Evolutionary conservation across 2,888 invertebrate genomes (phyloP).

Genomic region (Ceriagrion tenellum): DNA sequence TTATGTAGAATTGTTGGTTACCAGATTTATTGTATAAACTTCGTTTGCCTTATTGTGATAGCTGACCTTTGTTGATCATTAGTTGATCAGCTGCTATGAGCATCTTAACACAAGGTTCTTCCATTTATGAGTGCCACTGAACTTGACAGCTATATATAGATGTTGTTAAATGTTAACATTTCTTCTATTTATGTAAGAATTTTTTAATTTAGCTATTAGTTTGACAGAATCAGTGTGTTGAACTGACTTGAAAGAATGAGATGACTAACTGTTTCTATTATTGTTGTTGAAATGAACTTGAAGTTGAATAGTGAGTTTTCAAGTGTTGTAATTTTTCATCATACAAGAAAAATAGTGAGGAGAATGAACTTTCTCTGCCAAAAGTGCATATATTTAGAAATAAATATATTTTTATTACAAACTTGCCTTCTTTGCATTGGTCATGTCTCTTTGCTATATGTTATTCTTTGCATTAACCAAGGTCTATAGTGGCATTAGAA

Average conservation of each 20-base stretch:
- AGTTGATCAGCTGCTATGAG: not conserved
- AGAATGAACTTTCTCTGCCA: not conserved
- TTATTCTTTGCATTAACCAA: too few species aligned
- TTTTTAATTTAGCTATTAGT: not conserved
- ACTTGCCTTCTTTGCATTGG: not conserved
- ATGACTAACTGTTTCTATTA: not conserved
- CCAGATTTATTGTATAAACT: not conserved
- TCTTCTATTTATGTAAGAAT: not conserved
- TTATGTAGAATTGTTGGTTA: not conserved
- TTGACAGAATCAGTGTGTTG: not conserved
- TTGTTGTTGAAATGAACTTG: not conserved
- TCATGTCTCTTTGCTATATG: too few species aligned
- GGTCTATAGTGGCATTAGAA: too few species aligned
- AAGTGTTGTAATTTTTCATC: not conserved
- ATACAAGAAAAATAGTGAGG: not conserved
- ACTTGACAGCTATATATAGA: not conserved
- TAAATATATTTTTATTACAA: conserved; percentile 1
- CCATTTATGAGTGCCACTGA: not conserved
- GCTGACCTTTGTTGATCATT: not conserved
- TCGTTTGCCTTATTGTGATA: not conserved
- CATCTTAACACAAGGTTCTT: not conserved
- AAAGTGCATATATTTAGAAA: conserved; percentile 17
- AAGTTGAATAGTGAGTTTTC: not conserved
- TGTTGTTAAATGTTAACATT: not conserved
- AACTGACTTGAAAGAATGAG: not conserved